phyloP scores from a whole-genome alignment of 2,888 invertebrate genomes.

The Chrysolina oricalcia region DNA sequence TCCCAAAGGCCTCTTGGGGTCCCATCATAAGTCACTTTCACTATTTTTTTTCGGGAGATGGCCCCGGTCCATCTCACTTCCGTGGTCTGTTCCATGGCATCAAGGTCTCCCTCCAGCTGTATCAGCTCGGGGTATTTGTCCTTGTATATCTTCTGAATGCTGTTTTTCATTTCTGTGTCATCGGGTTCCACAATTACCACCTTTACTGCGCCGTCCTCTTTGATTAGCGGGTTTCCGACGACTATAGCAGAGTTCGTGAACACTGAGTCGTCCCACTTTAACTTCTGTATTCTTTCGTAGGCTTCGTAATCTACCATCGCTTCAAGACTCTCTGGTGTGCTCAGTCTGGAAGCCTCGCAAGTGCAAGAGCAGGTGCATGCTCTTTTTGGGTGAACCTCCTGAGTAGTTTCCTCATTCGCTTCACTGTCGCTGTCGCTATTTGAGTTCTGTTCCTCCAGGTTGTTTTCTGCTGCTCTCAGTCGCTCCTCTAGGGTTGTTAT shows the following conservation, averaged over 20 bases:
- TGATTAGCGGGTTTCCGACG: conserved; percentile 13
- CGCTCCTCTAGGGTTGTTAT: not conserved
- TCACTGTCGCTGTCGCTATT: not conserved
- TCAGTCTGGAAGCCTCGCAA: not conserved
- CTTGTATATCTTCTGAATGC: conserved; percentile 7
- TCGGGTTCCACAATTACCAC: conserved; percentile 13
- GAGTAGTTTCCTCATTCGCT: not conserved
- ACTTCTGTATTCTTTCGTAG: not conserved
- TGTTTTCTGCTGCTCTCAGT: not conserved
- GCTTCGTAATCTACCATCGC: not conserved
- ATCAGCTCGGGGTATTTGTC: conserved; percentile 31
- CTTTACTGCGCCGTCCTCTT: not conserved
- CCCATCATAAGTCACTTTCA: conserved; percentile 18
- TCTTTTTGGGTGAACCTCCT: not conserved
- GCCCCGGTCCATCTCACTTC: conserved; percentile 21
- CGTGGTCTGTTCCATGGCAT: conserved; percentile 32
- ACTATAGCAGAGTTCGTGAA: conserved; percentile 10
- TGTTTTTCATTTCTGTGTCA: conserved; percentile 5
- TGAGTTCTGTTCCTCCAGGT: not conserved
- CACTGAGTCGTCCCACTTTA: conserved; percentile 1
- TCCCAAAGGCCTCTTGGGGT: not conserved
- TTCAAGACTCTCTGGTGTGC: not conserved
- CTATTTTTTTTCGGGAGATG: conserved; percentile 27
- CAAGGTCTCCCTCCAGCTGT: conserved; percentile 22
- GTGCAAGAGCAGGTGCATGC: not conserved